phyloP scores from a whole-genome alignment of 1,140 invertebrate species.

The Brachionus koreanus region DNA sequence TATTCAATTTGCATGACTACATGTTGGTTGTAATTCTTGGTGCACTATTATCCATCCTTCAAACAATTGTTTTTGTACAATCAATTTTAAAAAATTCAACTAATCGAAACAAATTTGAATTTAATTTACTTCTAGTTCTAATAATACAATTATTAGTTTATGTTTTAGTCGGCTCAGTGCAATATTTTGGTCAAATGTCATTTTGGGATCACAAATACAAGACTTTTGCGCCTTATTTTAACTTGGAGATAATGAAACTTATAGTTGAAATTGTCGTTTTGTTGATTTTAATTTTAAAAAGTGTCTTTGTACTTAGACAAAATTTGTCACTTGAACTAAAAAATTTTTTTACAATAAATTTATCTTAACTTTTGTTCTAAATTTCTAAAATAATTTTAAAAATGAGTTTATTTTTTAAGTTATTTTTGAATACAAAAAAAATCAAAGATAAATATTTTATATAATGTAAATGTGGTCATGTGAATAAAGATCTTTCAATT shows the following conservation, averaged over 20 bases:
- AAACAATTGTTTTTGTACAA: neutral
- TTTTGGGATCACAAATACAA: neutral
- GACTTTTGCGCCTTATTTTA: neutral
- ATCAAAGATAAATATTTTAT: neutral
- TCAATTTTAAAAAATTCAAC: neutral
- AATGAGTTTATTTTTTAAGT: neutral
- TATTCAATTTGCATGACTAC: neutral
- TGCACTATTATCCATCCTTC: neutral
- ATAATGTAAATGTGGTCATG: neutral
- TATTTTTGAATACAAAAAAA: neutral
- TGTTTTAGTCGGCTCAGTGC: neutral
- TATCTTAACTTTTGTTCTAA: neutral
- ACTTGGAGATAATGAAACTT: neutral
- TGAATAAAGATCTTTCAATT: neutral
- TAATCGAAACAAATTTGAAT: neutral
- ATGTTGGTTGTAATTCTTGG: neutral
- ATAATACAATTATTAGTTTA: neutral
- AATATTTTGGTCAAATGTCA: constrained; percentile 1
- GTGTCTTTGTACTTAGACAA: neutral
- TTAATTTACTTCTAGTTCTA: neutral
- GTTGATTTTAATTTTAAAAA: neutral
- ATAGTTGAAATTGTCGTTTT: neutral
- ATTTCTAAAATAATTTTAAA: neutral
- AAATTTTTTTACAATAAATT: constrained; percentile 16
- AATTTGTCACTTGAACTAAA: neutral